phyloP scores from a whole-genome alignment of 2,888 invertebrate species.

The Sipha maydis region DNA sequence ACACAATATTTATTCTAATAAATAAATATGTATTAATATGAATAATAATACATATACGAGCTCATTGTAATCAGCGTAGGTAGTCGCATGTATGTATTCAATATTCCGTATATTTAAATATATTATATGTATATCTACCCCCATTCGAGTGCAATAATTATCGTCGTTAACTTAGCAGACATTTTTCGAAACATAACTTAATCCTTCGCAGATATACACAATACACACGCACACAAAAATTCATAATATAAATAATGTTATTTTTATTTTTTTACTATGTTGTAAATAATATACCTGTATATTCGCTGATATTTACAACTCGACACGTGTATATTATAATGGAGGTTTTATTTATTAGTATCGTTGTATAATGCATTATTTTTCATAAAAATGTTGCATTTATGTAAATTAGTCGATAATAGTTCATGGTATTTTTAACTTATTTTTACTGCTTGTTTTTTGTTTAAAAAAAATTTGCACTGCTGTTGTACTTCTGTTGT shows the following conservation, averaged over 20 bases:
- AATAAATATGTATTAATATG: background rate
- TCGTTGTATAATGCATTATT: background rate
- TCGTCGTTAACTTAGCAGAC: background rate
- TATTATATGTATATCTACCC: background rate
- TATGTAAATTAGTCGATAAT: conserved; percentile 37
- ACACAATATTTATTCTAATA: background rate
- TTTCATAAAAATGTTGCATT: background rate
- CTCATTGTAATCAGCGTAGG: background rate
- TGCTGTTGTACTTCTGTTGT: background rate
- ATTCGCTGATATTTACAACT: conserved; percentile 38
- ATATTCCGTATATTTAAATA: background rate
- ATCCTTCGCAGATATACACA: background rate
- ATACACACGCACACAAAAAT: background rate
- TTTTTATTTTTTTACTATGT: background rate
- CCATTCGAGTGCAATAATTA: background rate
- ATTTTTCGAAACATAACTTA: background rate
- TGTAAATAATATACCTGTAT: background rate
- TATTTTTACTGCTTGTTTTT: background rate
- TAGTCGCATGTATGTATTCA: background rate
- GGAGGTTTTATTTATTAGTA: conserved; percentile 1
- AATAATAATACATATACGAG: background rate
- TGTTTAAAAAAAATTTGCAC: background rate
- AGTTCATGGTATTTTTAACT: background rate
- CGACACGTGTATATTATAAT: conserved; percentile 1
- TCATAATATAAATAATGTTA: background rate